A percentile compares a stretch with the other conserved stretches of the same genome.
These are phyloP conservation scores for Austrolebias charrua DNA, from an alignment of 2,797 vertebrate species.

Conservation along the genomic window DNA sequence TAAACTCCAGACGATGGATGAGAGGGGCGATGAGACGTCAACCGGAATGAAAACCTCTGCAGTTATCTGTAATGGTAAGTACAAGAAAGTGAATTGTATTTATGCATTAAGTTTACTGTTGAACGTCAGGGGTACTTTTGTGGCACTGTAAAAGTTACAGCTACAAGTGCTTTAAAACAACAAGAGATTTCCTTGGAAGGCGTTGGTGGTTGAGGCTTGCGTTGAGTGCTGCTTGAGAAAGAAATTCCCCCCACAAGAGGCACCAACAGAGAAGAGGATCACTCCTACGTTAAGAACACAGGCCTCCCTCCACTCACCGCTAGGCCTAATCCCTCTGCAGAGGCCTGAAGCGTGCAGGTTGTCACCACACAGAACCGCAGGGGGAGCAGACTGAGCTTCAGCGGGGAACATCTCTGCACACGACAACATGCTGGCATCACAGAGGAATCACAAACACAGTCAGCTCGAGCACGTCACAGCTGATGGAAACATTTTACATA, in stretches of 20 bases:
- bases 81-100: slow-evolving; percentile 14
- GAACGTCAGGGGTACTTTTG: slow-evolving; percentile 36
- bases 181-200: slow-evolving; percentile 23
- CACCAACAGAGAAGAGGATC: slow-evolving; percentile 57
- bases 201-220: slow-evolving; percentile 10
- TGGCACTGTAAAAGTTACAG: slow-evolving; percentile 37
- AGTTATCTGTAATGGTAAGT: slow-evolving; percentile 14
- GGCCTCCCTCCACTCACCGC: slow-evolving; percentile 53
- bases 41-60: slow-evolving; percentile 12
- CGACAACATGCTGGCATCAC: not conserved
- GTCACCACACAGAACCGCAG: slow-evolving; percentile 61
- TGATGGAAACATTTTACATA: not conserved
- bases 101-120: slow-evolving; percentile 25
- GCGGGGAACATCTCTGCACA: slow-evolving; percentile 25
- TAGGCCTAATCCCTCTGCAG: slow-evolving; percentile 63
- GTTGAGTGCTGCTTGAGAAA: slow-evolving; percentile 26
- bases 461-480: not conserved
- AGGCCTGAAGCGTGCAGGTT: slow-evolving; percentile 50
- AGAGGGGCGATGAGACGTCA: slow-evolving; percentile 7
- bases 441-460: not conserved
- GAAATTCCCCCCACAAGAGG: slow-evolving; percentile 38
- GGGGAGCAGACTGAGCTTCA: slow-evolving; percentile 49
- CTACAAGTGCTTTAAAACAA: slow-evolving; percentile 27
- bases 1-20: slow-evolving; percentile 26
- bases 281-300: slow-evolving; percentile 52